These are phyloP conservation scores for Merops nubicus DNA, from an alignment of 2,113 vertebrate species.

Conservation along the genomic window DNA sequence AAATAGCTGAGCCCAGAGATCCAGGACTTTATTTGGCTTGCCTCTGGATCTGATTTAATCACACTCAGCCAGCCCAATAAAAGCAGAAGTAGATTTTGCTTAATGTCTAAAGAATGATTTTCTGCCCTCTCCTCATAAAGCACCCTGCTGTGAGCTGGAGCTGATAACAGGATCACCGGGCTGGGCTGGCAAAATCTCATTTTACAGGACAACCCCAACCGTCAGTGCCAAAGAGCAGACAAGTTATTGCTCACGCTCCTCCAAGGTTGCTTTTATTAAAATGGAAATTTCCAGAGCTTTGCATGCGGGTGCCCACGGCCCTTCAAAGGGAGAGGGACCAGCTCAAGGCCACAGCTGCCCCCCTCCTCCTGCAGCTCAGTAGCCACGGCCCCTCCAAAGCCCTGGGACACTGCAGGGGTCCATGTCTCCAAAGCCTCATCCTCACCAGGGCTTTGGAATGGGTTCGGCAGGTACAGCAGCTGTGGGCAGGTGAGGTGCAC, in stretches of 20 bases:
- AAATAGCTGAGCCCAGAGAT: not conserved
- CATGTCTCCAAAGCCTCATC: not conserved
- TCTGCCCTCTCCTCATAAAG: slow-evolving; percentile 38
- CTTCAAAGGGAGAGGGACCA: not conserved
- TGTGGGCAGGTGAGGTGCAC: accelerated
- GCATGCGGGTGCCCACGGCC: not conserved
- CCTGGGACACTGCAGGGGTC: not conserved
- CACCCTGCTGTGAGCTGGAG: not conserved
- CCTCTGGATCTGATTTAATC: slow-evolving; percentile 35
- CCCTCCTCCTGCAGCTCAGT: not conserved
- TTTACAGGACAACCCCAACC: slow-evolving; percentile 39
- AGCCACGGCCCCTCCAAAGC: not conserved
- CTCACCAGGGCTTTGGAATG: not conserved
- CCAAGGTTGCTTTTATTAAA: slow-evolving; percentile 68
- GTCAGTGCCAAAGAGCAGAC: slow-evolving; percentile 46
- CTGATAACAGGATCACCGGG: not conserved
- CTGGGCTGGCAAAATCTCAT: slow-evolving; percentile 47
- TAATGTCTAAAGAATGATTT: slow-evolving; percentile 26
- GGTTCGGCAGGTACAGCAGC: not conserved
- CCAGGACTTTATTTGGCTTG: not conserved
- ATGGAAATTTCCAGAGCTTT: slow-evolving; percentile 63
- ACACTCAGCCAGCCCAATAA: not conserved
- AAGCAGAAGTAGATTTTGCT: not conserved
- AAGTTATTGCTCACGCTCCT: slow-evolving; percentile 45
- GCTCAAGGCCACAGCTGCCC: not conserved